Evolutionary conservation across 35 echinoderm and acorn worm genomes (phyloP).

Genomic region (Lytechinus pictus): DNA sequence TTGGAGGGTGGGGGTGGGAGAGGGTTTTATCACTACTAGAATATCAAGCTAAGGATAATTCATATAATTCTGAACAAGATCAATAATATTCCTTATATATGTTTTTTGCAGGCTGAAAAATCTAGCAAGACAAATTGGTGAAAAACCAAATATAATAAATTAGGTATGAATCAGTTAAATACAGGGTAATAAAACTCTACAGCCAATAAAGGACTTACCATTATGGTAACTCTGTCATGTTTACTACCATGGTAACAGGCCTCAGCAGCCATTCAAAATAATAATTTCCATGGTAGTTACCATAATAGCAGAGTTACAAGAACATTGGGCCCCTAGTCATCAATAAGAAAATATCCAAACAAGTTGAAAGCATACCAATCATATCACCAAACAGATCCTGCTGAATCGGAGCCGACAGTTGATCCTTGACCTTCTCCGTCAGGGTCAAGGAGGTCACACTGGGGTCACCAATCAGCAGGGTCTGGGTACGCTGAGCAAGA

Average conservation of each 20-base stretch:
- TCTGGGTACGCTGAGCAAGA: constrained; percentile 62
- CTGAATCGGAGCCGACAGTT: constrained; percentile 73
- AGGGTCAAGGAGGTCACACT: constrained; percentile 70
- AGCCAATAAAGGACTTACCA: too few species aligned
- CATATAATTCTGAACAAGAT: too few species aligned
- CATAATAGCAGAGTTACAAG: too few species aligned
- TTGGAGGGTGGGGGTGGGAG: too few species aligned
- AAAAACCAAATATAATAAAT: not conserved
- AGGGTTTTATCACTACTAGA: too few species aligned
- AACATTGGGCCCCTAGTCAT: not conserved
- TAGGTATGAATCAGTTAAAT: not conserved
- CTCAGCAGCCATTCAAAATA: too few species aligned
- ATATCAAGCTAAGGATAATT: too few species aligned
- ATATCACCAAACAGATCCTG: constrained; percentile 74
- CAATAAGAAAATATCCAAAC: not conserved
- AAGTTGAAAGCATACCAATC: constrained; percentile 56
- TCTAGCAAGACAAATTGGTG: not conserved
- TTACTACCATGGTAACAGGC: too few species aligned
- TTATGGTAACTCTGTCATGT: too few species aligned
- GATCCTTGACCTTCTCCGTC: constrained; percentile 64
- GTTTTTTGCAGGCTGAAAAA: too few species aligned
- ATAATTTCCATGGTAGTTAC: too few species aligned
- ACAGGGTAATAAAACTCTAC: not conserved
- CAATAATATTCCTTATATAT: too few species aligned
- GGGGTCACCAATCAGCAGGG: constrained; percentile 90